phyloP scores from a whole-genome alignment of 2,113 vertebrate species.

The Macrotus californicus region DNA sequence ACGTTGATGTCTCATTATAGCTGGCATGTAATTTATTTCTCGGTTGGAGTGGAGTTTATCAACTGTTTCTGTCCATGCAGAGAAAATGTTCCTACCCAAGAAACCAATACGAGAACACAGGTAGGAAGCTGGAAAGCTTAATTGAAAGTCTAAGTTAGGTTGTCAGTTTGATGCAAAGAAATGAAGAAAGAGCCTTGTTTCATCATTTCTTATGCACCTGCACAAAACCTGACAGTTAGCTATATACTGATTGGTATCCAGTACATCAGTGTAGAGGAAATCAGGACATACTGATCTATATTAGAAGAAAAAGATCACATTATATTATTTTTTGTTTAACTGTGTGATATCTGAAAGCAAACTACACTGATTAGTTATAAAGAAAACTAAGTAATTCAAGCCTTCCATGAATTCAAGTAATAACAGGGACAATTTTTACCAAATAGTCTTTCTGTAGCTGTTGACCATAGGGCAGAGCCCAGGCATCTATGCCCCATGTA shows the following conservation, averaged over 20 bases:
- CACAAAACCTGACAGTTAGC: slow-evolving; percentile 2
- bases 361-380: background rate
- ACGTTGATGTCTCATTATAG: slow-evolving; percentile 80
- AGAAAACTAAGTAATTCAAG: background rate
- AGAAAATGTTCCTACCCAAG: slow-evolving; percentile 78
- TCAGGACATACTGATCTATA: background rate
- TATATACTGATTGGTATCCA: background rate
- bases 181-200: slow-evolving; percentile 10
- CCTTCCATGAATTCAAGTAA: background rate
- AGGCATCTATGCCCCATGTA: background rate
- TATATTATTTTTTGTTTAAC: background rate
- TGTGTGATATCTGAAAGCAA: background rate
- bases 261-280: too few relatives aligned
- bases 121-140: slow-evolving; percentile 77
- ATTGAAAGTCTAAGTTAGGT: slow-evolving; percentile 75
- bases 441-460: background rate
- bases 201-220: slow-evolving; percentile 10
- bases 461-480: background rate
- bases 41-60: slow-evolving; percentile 81
- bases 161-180: slow-evolving; percentile 24
- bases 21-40: slow-evolving; percentile 84
- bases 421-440: background rate
- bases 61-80: slow-evolving; percentile 79
- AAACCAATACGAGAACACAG: slow-evolving; percentile 78
- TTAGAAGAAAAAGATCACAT: background rate